Percentiles rank a stretch among this genome's conserved stretches.
Evolutionary conservation across 2,888 invertebrate genomes (phyloP).

Genomic region (Dasypogon diadema): DNA sequence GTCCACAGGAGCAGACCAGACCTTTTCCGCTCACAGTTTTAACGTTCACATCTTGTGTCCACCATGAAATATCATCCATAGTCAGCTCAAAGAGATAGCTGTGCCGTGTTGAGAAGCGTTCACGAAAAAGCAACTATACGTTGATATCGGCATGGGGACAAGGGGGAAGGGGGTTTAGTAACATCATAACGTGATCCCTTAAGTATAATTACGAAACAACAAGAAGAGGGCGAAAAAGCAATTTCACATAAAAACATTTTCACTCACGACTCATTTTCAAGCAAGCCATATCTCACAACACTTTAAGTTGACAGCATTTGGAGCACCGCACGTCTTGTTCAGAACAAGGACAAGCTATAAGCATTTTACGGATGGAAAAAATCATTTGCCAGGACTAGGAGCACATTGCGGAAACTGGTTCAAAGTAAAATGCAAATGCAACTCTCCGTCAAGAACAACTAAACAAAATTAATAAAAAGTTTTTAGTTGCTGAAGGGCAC

Average conservation of each 20-base stretch:
- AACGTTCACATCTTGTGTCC: conserved; percentile 1
- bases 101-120: not conserved
- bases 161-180: not conserved
- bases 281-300: conserved; percentile 21
- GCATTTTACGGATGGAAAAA: conserved; percentile 3
- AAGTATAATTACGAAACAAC: conserved; percentile 47
- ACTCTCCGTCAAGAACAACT: conserved; percentile 26
- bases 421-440: conserved; percentile 45
- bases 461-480: conserved; percentile 45
- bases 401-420: conserved; percentile 23
- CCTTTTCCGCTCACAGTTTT: not conserved
- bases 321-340: not conserved
- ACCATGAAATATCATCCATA: not conserved
- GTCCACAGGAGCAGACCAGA: not conserved
- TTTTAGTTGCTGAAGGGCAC: not conserved
- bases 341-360: not conserved
- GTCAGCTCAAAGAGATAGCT: not conserved
- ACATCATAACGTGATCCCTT: conserved; percentile 35
- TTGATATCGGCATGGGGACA: not conserved
- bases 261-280: conserved; percentile 39
- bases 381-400: not conserved
- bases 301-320: conserved; percentile 33
- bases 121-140: conserved; percentile 1
- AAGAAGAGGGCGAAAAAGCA: conserved; percentile 34
- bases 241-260: conserved; percentile 48